Evolutionary conservation across 2,113 vertebrate species (phyloP).

Genomic region (Rhinopomastus cyanomelas): DNA sequence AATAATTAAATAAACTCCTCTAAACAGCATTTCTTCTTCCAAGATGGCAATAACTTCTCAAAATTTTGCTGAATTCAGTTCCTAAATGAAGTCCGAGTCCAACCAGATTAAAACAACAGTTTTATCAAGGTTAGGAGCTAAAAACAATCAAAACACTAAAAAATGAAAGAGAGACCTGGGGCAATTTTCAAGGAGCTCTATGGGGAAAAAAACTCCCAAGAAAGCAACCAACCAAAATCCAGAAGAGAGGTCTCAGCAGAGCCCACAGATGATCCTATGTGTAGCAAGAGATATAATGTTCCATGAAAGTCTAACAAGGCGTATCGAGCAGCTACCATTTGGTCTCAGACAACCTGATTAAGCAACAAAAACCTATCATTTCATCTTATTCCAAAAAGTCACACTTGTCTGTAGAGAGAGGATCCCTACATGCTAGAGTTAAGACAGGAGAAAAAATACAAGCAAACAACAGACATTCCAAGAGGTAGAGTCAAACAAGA

Average conservation of each 20-base stretch:
- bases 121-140: neutral
- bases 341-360: neutral
- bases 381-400: neutral
- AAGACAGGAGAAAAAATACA: neutral
- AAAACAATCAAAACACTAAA: neutral
- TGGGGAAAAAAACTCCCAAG: neutral
- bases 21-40: neutral
- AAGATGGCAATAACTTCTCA: neutral
- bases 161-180: neutral
- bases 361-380: neutral
- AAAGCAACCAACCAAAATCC: neutral
- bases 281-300: rapidly evolving
- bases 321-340: neutral
- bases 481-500: neutral
- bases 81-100: neutral
- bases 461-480: neutral
- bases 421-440: neutral
- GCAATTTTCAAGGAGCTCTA: neutral
- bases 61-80: neutral
- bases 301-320: neutral
- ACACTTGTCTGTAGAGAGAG: neutral
- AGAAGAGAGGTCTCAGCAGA: neutral
- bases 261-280: neutral
- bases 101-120: neutral
- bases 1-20: neutral